phyloP scores from a whole-genome alignment of 2,888 invertebrate species.

The Hirtodrosophila cameraria region DNA sequence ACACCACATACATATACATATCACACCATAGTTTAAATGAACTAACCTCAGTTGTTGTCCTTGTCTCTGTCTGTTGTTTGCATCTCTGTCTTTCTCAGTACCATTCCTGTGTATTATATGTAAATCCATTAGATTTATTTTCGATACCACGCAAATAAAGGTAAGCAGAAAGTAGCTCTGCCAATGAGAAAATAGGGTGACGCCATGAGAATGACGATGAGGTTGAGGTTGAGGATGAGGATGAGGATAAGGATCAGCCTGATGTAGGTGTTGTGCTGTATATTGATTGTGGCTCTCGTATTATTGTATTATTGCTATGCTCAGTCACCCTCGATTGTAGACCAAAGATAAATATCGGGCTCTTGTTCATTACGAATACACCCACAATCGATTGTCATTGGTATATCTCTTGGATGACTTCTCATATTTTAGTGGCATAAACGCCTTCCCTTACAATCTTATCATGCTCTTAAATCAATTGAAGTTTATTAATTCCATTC shows the following conservation, averaged over 20 bases:
- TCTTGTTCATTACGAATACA: not conserved
- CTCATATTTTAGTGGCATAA: constrained; percentile 33
- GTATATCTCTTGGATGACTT: constrained; percentile 37
- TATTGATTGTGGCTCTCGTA: constrained; percentile 18
- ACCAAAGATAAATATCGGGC: not conserved
- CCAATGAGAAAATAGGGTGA: not conserved
- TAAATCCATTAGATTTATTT: constrained; percentile 19
- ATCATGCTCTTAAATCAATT: constrained; percentile 36
- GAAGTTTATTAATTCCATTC: constrained; percentile 5
- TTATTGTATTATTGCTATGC: constrained; percentile 25
- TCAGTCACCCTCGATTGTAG: constrained; percentile 4
- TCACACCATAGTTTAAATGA: not conserved
- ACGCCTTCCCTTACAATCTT: constrained; percentile 1
- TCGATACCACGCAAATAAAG: constrained; percentile 8
- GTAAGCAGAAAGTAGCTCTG: constrained; percentile 7
- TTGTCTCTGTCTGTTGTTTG: constrained; percentile 4
- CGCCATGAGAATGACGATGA: not conserved
- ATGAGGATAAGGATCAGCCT: not conserved
- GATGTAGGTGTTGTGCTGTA: constrained; percentile 2
- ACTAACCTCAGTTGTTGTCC: constrained; percentile 1
- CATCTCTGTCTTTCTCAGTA: not conserved
- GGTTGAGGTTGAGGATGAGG: not conserved
- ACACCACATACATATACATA: not conserved
- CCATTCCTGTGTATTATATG: constrained; percentile 2
- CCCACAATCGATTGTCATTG: constrained; percentile 7